Evolutionary conservation across 2,113 vertebrate genomes (phyloP).

Genomic region (Oxyruncus cristatus): DNA sequence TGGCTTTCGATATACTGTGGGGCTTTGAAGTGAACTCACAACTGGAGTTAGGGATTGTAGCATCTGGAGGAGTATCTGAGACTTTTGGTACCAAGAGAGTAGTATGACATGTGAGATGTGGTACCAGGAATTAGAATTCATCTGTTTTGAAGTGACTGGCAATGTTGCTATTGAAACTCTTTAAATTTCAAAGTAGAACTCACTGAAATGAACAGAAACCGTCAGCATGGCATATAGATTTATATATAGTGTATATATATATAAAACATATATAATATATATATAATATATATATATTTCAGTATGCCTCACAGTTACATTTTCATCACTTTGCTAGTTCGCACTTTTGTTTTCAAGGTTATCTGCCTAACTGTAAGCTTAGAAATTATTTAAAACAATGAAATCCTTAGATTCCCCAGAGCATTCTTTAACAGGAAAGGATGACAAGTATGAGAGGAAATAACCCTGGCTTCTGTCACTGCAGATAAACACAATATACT

Average conservation of each 20-base stretch:
- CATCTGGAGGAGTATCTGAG: not conserved
- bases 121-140: not conserved
- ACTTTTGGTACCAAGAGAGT: not conserved
- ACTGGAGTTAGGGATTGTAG: not conserved
- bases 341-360: slow-evolving; percentile 10
- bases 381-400: not conserved
- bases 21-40: not conserved
- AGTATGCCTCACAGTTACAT: not conserved
- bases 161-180: not conserved
- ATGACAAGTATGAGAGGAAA: not conserved
- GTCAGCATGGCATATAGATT: not conserved
- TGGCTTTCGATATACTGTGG: not conserved
- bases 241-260: too few species aligned
- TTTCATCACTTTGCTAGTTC: not conserved
- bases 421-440: not conserved
- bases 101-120: not conserved
- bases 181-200: not conserved
- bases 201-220: not conserved
- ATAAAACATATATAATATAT: too few species aligned
- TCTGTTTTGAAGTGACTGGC: not conserved
- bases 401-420: not conserved
- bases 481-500: not conserved
- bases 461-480: not conserved
- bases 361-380: not conserved
- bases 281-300: too few species aligned